Conservation (phyloP, 2,113 vertebrate species). For the Sylvia atricapilla region DNA sequence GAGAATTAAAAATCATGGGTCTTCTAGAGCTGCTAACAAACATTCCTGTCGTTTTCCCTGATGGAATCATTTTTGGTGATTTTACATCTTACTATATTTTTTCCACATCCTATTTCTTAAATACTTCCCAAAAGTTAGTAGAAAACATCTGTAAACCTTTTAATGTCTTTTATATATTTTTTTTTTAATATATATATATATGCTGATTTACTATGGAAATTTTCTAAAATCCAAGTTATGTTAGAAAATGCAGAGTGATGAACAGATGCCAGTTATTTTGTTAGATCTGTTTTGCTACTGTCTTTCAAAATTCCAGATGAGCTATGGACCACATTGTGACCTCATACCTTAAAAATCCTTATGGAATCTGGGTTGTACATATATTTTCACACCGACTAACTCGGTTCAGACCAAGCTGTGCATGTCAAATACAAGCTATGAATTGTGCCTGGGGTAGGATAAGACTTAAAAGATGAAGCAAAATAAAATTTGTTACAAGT, state of each 20-base stretch:
- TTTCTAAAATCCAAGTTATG: background rate
- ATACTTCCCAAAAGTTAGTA: background rate
- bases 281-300: background rate
- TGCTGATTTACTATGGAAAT: background rate
- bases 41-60: background rate
- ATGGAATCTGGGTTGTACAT: background rate
- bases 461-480: background rate
- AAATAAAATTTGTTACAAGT: background rate
- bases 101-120: background rate
- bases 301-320: background rate
- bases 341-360: background rate
- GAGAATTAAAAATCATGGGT: background rate
- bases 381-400: background rate
- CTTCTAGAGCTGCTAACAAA: background rate
- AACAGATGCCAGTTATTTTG: background rate
- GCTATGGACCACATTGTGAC: background rate
- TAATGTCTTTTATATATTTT: too few relatives aligned
- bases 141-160: background rate
- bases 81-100: background rate
- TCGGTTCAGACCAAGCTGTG: background rate
- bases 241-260: background rate
- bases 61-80: background rate
- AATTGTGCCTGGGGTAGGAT: background rate
- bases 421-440: background rate
- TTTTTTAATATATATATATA: background rate